These are phyloP conservation scores for Lepus townsendii DNA, from an alignment of 2,797 vertebrate genomes.

Conservation along the genomic window DNA sequence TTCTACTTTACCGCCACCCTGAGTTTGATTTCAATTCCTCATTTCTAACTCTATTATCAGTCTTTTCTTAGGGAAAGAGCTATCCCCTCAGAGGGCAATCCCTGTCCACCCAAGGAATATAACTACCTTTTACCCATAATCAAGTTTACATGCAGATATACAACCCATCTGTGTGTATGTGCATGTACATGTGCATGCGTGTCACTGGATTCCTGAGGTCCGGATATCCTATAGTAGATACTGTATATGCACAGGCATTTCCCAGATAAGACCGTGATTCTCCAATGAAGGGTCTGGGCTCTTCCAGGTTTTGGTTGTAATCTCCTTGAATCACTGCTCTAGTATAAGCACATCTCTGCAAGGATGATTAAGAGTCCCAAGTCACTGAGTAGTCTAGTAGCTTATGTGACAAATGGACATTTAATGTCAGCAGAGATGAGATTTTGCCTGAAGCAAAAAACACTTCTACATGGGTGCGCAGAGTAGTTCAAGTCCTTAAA, in stretches of 20 bases:
- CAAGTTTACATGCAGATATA: neutral
- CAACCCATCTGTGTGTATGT: neutral
- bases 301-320: neutral
- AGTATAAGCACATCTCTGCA: neutral
- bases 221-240: neutral
- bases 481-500: neutral
- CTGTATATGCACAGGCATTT: neutral
- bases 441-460: neutral
- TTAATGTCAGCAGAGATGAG: neutral
- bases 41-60: neutral
- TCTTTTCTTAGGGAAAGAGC: neutral
- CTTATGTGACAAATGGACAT: neutral
- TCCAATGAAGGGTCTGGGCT: neutral
- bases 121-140: neutral
- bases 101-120: neutral
- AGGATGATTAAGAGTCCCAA: neutral
- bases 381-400: neutral
- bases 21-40: neutral
- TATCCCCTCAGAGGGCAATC: neutral
- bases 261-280: neutral
- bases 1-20: neutral
- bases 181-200: neutral
- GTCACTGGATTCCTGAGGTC: neutral
- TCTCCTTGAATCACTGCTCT: neutral
- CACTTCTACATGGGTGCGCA: neutral